Percentiles rank a stretch among this genome's conserved stretches.
Evolutionary conservation across 2,113 vertebrate species (phyloP).

Genomic region (Sciurus niger): DNA sequence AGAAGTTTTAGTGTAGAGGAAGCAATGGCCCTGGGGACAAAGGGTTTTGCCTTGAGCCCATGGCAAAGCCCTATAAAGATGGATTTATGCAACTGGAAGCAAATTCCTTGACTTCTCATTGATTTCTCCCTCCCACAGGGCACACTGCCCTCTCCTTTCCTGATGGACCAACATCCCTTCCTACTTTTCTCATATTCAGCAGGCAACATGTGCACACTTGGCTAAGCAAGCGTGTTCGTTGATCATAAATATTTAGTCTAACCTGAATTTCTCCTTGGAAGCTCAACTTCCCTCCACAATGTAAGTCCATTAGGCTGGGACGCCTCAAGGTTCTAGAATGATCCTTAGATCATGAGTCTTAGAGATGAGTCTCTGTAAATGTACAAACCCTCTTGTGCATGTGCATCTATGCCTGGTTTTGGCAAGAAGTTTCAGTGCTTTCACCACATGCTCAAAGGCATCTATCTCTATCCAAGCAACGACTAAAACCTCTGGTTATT

Average conservation of each 20-base stretch:
- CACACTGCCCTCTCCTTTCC: not conserved
- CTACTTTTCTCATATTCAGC: not conserved
- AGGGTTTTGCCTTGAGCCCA: not conserved
- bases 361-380: not conserved
- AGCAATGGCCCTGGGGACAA: not conserved
- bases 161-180: not conserved
- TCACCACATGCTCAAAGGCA: not conserved
- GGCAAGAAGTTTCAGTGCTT: not conserved
- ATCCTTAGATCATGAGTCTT: not conserved
- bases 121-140: not conserved
- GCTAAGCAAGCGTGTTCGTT: not conserved
- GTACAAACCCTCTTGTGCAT: not conserved
- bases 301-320: not conserved
- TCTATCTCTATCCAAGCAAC: not conserved
- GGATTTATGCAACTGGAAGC: not conserved
- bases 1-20: not conserved
- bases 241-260: slow-evolving; percentile 1
- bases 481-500: not conserved
- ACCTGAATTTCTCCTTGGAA: not conserved
- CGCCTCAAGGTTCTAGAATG: not conserved
- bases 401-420: not conserved
- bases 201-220: not conserved
- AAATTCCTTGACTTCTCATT: not conserved
- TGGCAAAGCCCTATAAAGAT: not conserved
- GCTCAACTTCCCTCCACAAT: not conserved